Conservation (phyloP, 2,888 invertebrate genomes). For the Nephrotoma flavescens region DNA sequence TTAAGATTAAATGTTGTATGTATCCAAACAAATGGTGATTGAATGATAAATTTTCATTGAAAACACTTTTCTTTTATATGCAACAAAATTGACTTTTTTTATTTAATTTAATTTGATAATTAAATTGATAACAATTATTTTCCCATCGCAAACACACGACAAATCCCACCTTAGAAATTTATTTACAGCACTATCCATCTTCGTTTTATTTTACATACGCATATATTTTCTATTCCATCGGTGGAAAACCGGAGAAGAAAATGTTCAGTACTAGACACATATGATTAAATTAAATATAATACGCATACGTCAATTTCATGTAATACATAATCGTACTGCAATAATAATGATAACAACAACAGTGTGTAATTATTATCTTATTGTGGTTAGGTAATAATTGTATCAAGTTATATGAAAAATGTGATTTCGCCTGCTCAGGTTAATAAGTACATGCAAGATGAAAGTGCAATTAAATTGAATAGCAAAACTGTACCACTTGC, state of each 20-base stretch:
- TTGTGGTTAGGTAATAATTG: not conserved
- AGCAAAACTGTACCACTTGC: not conserved
- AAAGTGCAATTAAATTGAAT: not conserved
- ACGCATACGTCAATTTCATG: not conserved
- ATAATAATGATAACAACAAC: not conserved
- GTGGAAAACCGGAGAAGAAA: not conserved
- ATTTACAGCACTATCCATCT: not conserved
- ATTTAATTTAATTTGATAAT: not conserved
- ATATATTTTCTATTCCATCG: not conserved
- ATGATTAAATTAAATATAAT: not conserved
- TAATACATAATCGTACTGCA: not conserved
- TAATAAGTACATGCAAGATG: not conserved
- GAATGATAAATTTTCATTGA: not conserved
- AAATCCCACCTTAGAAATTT: not conserved
- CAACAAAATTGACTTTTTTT: not conserved
- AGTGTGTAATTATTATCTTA: not conserved
- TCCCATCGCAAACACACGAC: not conserved
- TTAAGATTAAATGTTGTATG: not conserved
- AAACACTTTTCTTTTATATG: not conserved
- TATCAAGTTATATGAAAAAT: not conserved
- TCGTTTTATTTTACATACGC: not conserved
- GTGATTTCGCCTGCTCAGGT: not conserved
- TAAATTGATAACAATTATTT: not conserved
- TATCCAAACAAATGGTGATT: not conserved
- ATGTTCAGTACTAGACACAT: not conserved